Conservation (phyloP, 2,797 vertebrate genomes). For the Prionace glauca region DNA sequence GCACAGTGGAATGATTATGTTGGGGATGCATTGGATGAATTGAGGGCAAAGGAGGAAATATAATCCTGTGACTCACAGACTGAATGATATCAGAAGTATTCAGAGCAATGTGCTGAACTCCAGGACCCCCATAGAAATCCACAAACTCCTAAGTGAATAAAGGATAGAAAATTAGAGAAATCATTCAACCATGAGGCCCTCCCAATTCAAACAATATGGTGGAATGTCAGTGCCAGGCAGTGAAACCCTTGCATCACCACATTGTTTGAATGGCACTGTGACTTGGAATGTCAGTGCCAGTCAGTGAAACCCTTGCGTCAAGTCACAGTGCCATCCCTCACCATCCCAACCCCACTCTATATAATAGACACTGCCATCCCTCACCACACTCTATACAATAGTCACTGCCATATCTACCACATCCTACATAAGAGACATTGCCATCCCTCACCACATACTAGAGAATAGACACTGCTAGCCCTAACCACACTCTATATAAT, state of each 20-base stretch:
- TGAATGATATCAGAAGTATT: constrained; percentile 84
- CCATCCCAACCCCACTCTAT: no score
- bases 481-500: background rate
- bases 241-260: no score
- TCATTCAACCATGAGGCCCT: background rate
- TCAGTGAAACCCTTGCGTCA: no score
- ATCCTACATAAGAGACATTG: no score
- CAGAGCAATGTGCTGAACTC: constrained; percentile 93
- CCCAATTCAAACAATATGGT: background rate
- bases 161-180: background rate
- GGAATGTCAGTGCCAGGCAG: no score
- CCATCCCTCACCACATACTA: background rate
- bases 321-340: no score
- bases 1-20: background rate
- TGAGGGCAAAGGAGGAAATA: background rate
- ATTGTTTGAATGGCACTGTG: no score
- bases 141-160: constrained; percentile 72
- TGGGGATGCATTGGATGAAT: background rate
- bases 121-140: constrained; percentile 86
- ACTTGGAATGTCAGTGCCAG: no score
- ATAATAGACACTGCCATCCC: no score
- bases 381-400: no score
- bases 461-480: background rate
- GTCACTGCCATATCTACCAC: no score
- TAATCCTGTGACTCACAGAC: constrained; percentile 60